Evolutionary conservation across 1,140 invertebrate species (phyloP).

Genomic region (Psilanteris sp.): DNA sequence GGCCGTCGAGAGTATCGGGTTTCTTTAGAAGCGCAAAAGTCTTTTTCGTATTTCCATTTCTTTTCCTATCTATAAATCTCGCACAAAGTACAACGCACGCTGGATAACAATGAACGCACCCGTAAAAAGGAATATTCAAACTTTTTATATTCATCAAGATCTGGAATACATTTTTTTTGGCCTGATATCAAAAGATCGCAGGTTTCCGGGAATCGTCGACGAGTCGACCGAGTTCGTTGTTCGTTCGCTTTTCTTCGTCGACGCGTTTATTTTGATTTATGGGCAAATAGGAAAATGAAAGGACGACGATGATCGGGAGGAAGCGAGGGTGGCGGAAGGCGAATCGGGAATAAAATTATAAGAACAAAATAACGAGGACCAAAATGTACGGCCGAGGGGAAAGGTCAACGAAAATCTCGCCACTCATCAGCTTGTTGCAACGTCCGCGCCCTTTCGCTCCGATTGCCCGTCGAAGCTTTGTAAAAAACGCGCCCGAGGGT

Average conservation of each 20-base stretch:
- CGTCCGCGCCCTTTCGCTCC: conserved; percentile 58
- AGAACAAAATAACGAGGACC: too few species aligned
- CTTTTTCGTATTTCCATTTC: conserved; percentile 57
- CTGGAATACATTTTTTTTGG: conserved; percentile 45
- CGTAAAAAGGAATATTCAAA: conserved; percentile 58
- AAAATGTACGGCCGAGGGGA: too few species aligned
- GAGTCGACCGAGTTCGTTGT: conserved; percentile 22
- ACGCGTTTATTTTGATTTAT: conserved; percentile 48
- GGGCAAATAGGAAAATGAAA: conserved; percentile 35
- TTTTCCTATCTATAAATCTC: conserved; percentile 61
- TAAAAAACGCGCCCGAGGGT: conserved; percentile 74
- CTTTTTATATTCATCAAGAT: conserved; percentile 48
- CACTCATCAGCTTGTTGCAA: conserved; percentile 79
- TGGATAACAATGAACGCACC: conserved; percentile 48
- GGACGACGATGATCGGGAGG: too few species aligned
- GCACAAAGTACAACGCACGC: conserved; percentile 37
- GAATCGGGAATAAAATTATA: too few species aligned
- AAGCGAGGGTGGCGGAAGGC: conserved; percentile 21
- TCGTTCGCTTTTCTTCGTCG: conserved; percentile 13
- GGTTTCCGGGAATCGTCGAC: conserved; percentile 23
- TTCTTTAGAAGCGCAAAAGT: conserved; percentile 74
- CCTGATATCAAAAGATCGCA: conserved; percentile 51
- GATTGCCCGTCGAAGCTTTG: conserved; percentile 69
- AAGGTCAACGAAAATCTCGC: conserved; percentile 67
- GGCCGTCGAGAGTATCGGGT: conserved; percentile 72